phyloP scores from a whole-genome alignment of 2,113 vertebrate genomes.

The Mormyrus lacerda region DNA sequence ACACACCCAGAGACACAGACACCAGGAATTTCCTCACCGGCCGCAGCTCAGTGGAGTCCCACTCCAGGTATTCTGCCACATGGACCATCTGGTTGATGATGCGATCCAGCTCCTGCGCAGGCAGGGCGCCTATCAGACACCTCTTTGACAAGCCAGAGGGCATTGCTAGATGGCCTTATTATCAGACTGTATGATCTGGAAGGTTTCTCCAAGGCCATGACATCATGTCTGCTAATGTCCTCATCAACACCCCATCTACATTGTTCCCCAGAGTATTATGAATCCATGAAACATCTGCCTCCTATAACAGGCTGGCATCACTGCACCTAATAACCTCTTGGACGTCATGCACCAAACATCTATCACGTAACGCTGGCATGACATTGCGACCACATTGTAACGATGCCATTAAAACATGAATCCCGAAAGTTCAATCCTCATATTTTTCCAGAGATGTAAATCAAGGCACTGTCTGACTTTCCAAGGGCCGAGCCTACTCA shows the following conservation, averaged over 20 bases:
- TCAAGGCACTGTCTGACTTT: not conserved
- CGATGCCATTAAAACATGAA: not conserved
- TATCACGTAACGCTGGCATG: not conserved
- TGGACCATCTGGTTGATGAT: conserved; percentile 96
- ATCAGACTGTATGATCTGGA: not conserved
- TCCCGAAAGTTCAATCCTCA: not conserved
- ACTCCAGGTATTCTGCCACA: conserved; percentile 87
- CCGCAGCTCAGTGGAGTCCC: conserved; percentile 84
- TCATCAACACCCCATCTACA: not conserved
- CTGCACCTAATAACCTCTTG: not conserved
- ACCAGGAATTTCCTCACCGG: conserved; percentile 53
- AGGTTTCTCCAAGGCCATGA: not conserved
- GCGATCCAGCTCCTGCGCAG: conserved; percentile 75
- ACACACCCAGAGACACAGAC: conserved; percentile 3
- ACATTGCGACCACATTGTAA: not conserved
- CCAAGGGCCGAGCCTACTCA: conserved; percentile 53
- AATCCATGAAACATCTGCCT: not conserved
- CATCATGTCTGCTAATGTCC: not conserved
- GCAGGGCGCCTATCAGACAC: conserved; percentile 1
- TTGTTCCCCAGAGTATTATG: not conserved
- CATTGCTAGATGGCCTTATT: not conserved
- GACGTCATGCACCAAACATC: not conserved
- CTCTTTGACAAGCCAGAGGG: not conserved
- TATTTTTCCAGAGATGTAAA: not conserved
- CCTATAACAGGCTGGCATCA: not conserved